A percentile compares a stretch with the other conserved stretches of the same genome.
Evolutionary conservation across 2,113 vertebrate species (phyloP).

Genomic region (Ceratotherium simum): DNA sequence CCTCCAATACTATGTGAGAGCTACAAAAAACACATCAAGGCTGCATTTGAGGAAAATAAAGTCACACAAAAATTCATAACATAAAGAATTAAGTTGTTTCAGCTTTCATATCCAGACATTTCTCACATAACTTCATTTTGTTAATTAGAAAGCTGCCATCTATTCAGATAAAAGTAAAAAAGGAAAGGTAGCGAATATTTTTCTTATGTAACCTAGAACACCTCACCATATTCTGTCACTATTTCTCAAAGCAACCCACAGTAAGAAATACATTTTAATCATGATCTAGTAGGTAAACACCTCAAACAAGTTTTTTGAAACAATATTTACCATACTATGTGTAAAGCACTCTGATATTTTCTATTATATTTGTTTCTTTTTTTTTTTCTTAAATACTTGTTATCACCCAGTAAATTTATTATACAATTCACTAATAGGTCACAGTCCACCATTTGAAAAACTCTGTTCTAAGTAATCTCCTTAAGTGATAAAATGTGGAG

Average conservation of each 20-base stretch:
- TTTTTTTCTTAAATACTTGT: not conserved
- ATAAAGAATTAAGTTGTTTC: not conserved
- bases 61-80: conserved; percentile 9
- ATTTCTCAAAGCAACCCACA: not conserved
- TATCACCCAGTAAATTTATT: conserved; percentile 1
- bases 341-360: conserved; percentile 25
- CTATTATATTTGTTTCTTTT: not conserved
- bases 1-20: not conserved
- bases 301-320: not conserved
- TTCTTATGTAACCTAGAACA: conserved; percentile 40
- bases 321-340: not conserved
- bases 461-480: not conserved
- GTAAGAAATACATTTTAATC: conserved; percentile 51
- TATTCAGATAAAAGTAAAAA: conserved; percentile 23
- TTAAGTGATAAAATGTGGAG: conserved; percentile 50
- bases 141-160: conserved; percentile 25
- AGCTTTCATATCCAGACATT: conserved; percentile 18
- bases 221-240: not conserved
- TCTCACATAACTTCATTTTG: not conserved
- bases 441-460: conserved; percentile 34
- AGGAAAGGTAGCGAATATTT: conserved; percentile 37
- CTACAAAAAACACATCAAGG: not conserved
- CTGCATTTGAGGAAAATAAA: not conserved
- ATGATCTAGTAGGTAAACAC: not conserved
- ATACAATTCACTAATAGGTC: not conserved